These are phyloP conservation scores for Adineta ricciae DNA, from an alignment of 2,888 invertebrate species.

Conservation along the genomic window DNA sequence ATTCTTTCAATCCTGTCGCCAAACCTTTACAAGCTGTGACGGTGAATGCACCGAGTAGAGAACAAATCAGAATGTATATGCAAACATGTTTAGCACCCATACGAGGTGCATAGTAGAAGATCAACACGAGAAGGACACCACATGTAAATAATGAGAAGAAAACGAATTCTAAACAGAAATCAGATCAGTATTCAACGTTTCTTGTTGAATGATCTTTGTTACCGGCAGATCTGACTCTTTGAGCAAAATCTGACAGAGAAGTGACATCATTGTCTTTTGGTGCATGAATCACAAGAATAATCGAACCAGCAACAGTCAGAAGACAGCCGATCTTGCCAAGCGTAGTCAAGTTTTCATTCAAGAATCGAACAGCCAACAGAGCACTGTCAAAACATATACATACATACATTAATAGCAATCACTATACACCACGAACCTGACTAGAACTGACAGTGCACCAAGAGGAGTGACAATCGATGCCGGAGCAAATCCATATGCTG, in stretches of 20 bases:
- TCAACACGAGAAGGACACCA: constrained; percentile 62
- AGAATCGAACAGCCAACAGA: constrained; percentile 71
- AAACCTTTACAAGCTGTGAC: constrained; percentile 88
- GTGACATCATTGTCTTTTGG: constrained; percentile 65
- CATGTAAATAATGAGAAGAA: constrained; percentile 39
- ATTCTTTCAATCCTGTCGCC: constrained; percentile 75
- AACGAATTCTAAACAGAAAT: constrained; percentile 9
- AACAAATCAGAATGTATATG: constrained; percentile 78
- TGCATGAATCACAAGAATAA: constrained; percentile 81
- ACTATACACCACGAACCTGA: constrained; percentile 51
- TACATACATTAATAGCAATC: neutral
- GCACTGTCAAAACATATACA: constrained; percentile 56
- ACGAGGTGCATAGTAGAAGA: constrained; percentile 55
- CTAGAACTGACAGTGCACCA: constrained; percentile 83
- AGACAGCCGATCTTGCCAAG: constrained; percentile 85
- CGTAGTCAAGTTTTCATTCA: constrained; percentile 78
- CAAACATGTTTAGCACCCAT: constrained; percentile 72
- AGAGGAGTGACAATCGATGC: constrained; percentile 87
- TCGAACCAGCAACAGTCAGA: constrained; percentile 79
- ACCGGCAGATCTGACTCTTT: no score
- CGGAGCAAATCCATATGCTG: constrained; percentile 91
- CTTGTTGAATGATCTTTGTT: no score
- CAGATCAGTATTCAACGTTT: no score
- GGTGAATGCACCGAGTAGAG: constrained; percentile 78
- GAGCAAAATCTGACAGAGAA: no score